Percentiles rank a stretch among this genome's conserved stretches.
Conservation (phyloP, 2,797 vertebrate species). For the Smutsia temminckii region DNA sequence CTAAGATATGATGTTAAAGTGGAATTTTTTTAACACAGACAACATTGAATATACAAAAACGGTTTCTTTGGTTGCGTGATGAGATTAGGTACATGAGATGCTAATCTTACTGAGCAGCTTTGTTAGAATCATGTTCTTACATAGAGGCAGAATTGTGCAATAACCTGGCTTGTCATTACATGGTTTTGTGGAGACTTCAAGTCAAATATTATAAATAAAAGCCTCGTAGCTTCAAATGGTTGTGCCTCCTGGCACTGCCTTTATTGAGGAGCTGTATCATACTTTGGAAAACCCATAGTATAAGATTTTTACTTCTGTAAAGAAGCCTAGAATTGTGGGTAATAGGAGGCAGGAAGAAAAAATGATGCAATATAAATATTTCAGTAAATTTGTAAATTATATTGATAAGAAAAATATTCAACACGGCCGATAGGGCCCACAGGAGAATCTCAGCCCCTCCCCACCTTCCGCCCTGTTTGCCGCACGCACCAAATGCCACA, state of each 20-base stretch:
- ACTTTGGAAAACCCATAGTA: background rate
- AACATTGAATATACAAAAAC: background rate
- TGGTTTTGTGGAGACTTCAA: background rate
- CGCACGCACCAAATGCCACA: too few relatives aligned
- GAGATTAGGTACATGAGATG: background rate
- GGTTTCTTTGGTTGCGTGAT: background rate
- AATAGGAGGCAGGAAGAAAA: background rate
- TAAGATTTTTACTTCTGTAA: background rate
- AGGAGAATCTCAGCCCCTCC: too few relatives aligned
- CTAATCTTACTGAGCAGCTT: background rate
- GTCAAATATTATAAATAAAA: conserved; percentile 27
- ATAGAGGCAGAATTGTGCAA: background rate
- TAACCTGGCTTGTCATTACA: background rate
- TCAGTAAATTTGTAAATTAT: background rate
- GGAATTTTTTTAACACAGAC: background rate
- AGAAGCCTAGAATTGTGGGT: background rate
- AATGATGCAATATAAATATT: background rate
- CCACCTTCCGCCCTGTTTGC: too few relatives aligned
- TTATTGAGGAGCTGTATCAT: background rate
- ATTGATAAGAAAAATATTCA: too few relatives aligned
- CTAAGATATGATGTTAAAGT: background rate
- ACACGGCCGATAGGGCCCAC: too few relatives aligned
- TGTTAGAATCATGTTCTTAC: background rate
- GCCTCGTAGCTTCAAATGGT: background rate
- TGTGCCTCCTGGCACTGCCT: background rate